Conservation (phyloP, 2,888 invertebrate genomes). For the Lamproptera curius region DNA sequence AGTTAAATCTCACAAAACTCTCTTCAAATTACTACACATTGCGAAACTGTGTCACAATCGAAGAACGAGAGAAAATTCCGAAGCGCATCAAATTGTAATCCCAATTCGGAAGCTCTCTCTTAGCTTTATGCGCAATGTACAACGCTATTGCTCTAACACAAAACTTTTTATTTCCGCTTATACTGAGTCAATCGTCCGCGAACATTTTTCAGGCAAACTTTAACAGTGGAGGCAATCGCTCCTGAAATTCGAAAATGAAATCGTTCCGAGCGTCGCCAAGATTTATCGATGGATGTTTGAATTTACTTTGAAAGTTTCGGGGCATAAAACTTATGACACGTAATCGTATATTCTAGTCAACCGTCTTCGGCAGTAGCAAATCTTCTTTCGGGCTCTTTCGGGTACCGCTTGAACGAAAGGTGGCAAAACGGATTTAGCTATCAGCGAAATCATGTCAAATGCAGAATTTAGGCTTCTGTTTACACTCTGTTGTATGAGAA, state of each 20-base stretch:
- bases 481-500: no score
- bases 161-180: constrained; percentile 79
- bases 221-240: constrained; percentile 78
- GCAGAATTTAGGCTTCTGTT: constrained; percentile 4
- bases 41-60: constrained; percentile 58
- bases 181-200: constrained; percentile 76
- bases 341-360: constrained; percentile 72
- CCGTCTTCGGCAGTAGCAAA: constrained; percentile 40
- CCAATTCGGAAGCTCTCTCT: constrained; percentile 51
- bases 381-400: constrained; percentile 49
- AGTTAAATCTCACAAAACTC: no score
- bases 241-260: constrained; percentile 79
- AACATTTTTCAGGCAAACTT: constrained; percentile 79
- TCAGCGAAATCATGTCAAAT: constrained; percentile 27
- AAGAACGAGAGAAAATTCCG: constrained; percentile 48
- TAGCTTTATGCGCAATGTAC: constrained; percentile 69
- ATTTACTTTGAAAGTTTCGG: constrained; percentile 75
- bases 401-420: constrained; percentile 28
- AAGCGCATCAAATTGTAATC: constrained; percentile 61
- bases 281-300: constrained; percentile 77
- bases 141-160: constrained; percentile 73
- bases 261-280: constrained; percentile 76
- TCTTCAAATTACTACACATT: constrained; percentile 45
- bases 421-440: constrained; percentile 31
- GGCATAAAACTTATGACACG: constrained; percentile 77